Percentiles rank a stretch among this genome's conserved stretches.
Conservation (phyloP, 1,140 invertebrate species). For the Hesperophylax magnus region DNA sequence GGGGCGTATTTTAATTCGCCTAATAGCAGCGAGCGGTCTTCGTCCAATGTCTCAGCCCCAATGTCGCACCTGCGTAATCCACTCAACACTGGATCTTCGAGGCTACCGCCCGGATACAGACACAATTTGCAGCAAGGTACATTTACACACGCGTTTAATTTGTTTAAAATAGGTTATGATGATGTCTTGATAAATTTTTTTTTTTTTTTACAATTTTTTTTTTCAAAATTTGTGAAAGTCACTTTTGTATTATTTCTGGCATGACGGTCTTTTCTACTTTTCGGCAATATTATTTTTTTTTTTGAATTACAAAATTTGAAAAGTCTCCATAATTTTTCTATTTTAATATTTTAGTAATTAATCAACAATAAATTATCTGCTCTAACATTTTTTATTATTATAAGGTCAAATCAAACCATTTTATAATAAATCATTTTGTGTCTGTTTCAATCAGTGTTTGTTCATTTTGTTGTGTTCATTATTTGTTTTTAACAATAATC, state of each 20-base stretch:
- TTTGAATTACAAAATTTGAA: not conserved
- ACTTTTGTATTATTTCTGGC: constrained; percentile 45
- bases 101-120: constrained; percentile 66
- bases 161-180: constrained; percentile 4
- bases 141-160: constrained; percentile 2
- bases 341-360: not conserved
- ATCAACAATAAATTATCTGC: not conserved
- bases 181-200: constrained; percentile 21
- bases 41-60: constrained; percentile 62
- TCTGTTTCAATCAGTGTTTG: constrained; percentile 41
- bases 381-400: constrained; percentile 3
- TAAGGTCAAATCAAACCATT: not conserved
- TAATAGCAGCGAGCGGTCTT: constrained; percentile 61
- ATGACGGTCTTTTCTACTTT: constrained; percentile 11
- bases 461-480: constrained; percentile 33
- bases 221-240: constrained; percentile 55
- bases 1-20: constrained; percentile 65
- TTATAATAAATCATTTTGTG: constrained; percentile 2
- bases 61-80: constrained; percentile 68
- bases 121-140: constrained; percentile 70
- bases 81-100: constrained; percentile 61
- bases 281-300: not conserved
- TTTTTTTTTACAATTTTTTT: constrained; percentile 12
- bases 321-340: constrained; percentile 6
- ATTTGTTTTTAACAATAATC: constrained; percentile 30